Evolutionary conservation across 2,797 vertebrate species (phyloP).

Genomic region (Eptatretus atami): DNA sequence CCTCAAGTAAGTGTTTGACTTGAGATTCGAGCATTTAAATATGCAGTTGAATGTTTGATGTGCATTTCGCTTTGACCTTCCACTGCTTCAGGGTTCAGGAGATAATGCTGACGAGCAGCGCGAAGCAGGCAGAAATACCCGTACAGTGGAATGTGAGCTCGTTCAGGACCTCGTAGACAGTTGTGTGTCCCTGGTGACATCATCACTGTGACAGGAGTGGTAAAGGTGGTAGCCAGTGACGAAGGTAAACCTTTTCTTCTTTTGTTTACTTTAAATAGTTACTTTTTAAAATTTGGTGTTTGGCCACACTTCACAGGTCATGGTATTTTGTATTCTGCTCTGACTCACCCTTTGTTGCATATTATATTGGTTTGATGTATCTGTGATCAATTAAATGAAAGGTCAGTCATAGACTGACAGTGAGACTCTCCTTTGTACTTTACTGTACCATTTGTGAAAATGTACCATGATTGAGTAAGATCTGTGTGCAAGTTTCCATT

Average conservation of each 20-base stretch:
- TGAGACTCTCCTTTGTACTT: too few relatives aligned
- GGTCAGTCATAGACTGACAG: too few relatives aligned
- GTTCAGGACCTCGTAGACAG: slow-evolving; percentile 70
- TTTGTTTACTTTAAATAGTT: too few relatives aligned
- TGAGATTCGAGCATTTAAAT: not conserved
- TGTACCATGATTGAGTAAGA: too few relatives aligned
- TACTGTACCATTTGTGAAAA: too few relatives aligned
- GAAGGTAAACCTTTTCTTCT: slow-evolving; percentile 21
- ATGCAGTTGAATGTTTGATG: not conserved
- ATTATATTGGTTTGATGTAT: too few relatives aligned
- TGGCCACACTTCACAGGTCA: too few relatives aligned
- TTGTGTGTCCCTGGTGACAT: slow-evolving; percentile 74
- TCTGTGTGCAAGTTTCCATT: too few relatives aligned
- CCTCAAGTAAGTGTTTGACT: slow-evolving; percentile 33
- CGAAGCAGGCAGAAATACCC: slow-evolving; percentile 60
- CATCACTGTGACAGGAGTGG: slow-evolving; percentile 46
- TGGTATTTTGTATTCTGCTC: too few relatives aligned
- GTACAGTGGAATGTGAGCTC: slow-evolving; percentile 73
- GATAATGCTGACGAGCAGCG: slow-evolving; percentile 49
- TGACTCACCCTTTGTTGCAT: too few relatives aligned
- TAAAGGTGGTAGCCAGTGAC: slow-evolving; percentile 44
- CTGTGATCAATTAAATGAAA: too few relatives aligned
- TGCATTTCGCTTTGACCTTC: not conserved
- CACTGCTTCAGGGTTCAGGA: slow-evolving; percentile 43
- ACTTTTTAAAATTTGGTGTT: too few relatives aligned